Evolutionary conservation across 2,888 invertebrate genomes (phyloP), one percentile per base, ranked within the genome.

Genomic region (Atrina japonica): DNA sequence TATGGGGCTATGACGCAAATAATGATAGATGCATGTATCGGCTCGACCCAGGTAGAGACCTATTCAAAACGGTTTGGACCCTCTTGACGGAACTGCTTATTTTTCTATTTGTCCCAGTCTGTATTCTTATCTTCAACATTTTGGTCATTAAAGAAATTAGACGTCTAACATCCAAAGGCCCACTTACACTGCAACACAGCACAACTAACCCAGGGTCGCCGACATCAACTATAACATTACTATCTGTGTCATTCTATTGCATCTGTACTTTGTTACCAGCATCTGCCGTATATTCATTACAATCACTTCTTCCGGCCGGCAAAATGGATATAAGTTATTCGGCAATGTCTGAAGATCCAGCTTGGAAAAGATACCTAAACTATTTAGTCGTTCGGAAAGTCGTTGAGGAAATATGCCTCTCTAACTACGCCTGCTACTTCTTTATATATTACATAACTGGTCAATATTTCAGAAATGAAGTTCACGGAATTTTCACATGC

Each of bases 391-490:
- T 86, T n/a, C 69, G 86, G 23, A 83, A 84, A 55, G 69, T 86
- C 7, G 77, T 89, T 5, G 82, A 88, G 67, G 88, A 88, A 68
- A 76, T 88, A 18, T 87, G 88, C 27, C 81, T 89, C 73, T 88
- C 89, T 7, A 89, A 89, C 67, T 88, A 87, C 45, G 89, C 89
- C 2, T 88, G 87, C 66, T 89, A 90, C 74, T 86, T 90, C 74
- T 89, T 87, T 69, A 90, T 90, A 50, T 90, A 90, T 66, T 83
- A 88, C 50, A 74, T 86, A 23, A 90, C 90, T 0, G 90, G 90
- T 0, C 83, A 85, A 40, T 81, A 85, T 64, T 90, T 90, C 70
- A 71, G 90, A 9, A 82, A 80, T 18, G 86, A 88, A 55, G 78
- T 84, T 18, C 35, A 35, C 35, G 11, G 35, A 11, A 5, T 35